Base-by-base conservation (phyloP, 1,140 invertebrate species). In the Drosophila gunungcola region DNA sequence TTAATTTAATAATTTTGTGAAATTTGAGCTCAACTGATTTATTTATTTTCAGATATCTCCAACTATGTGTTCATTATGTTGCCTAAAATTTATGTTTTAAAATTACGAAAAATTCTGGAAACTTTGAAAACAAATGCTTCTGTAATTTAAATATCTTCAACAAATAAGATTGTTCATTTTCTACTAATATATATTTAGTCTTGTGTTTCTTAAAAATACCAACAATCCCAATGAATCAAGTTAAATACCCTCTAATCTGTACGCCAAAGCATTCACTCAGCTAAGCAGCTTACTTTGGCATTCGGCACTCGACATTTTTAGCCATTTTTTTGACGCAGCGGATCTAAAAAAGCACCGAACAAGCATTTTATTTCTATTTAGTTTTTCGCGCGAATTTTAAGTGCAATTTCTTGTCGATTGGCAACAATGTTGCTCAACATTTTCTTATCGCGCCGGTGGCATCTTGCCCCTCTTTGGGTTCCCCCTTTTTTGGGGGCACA, bases 321-420 rank as follows among this genome's bases (percentile, higher is more conserved):
- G 65, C 48, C n/a, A 32, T 21, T 63, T 68, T 75, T 43, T 21
- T 53, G n/a, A 51, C 46, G 43, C 42, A 46, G 13, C 29, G 43
- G 51, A 83, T 58, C 45, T 73, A 73, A 75, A 46, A 70, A 70
- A 53, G 64, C 64, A 53, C 52, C 39, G 51, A 57, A 70, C 67
- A 70, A 69, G 67, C 67, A 32, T 70, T 70, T 81, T 77, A 82
- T 74, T 78, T 63, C 61, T 57, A 61, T 60, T 62, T 63, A 76
- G 52, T 55, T 68, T 82, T 78, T 82, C 56, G 58, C 73, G 67
- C 78, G 76, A 78, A 89, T 89, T 77, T 88, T 73, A 88, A 89
- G 83, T 88, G 83, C 84, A 88, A 88, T 89, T 63, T 80, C 72
- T 76, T 88, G 83, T 88, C 70, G 81, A 48, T 61, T 60, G 54